Conservation (phyloP, 2,113 vertebrate genomes). For the Hippocampus barbouri region DNA sequence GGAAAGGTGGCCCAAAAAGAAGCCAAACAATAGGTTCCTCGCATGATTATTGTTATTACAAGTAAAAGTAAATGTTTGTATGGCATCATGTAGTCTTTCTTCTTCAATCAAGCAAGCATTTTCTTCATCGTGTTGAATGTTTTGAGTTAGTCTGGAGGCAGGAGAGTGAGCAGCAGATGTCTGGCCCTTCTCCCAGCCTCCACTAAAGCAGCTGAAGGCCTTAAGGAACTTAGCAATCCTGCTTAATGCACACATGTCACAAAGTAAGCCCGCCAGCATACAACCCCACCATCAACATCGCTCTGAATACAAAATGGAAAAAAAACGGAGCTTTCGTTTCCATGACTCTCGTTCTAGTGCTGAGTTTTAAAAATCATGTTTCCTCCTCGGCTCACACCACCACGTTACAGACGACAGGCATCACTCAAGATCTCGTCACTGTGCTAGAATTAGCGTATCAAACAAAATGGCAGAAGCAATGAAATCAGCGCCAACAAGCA, state of each 20-base stretch:
- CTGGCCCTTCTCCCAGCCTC: constrained; percentile 33
- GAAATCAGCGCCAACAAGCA: too few species aligned
- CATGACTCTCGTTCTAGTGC: background rate
- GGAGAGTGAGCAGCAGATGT: constrained; percentile 39
- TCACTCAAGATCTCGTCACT: too few species aligned
- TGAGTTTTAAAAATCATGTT: too few species aligned
- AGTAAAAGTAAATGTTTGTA: background rate
- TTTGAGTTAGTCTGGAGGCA: constrained; percentile 21
- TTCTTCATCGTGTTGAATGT: background rate
- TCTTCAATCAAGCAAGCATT: background rate
- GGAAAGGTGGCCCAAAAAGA: background rate
- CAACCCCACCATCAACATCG: constrained; percentile 6
- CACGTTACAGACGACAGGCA: too few species aligned
- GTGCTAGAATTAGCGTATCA: too few species aligned
- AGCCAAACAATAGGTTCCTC: background rate
- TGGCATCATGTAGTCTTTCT: background rate
- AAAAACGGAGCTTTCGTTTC: background rate
- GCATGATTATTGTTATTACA: background rate
- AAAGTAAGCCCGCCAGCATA: constrained; percentile 16
- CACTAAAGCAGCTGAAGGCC: constrained; percentile 30
- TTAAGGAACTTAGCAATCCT: constrained; percentile 31
- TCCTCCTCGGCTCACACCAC: too few species aligned
- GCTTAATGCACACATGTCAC: constrained; percentile 52
- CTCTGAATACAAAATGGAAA: background rate
- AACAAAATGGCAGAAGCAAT: too few species aligned